Base-by-base conservation (phyloP, 2,797 vertebrate genomes). In the Leuciscus waleckii region DNA sequence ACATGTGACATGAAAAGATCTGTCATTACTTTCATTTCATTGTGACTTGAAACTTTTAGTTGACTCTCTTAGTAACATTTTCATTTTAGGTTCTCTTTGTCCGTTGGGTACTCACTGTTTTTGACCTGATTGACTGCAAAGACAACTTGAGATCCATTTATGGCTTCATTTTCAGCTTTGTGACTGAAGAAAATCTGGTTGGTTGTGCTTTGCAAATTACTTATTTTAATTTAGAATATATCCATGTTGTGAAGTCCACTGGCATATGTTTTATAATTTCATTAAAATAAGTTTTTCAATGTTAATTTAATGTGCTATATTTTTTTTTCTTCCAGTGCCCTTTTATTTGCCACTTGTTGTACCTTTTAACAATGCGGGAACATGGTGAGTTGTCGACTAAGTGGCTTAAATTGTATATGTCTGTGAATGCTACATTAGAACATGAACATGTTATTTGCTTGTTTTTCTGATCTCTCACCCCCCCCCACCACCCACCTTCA, bases 41-140 rank as follows among this genome's bases (percentile, higher is more conserved):
- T 37, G 11, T 13, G 23, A 14, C n/a, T 26, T 16, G 6, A 7
- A 39, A 41, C 2, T 10, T 13, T 35, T 5, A 17, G 21, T 26
- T 56, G 3, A 29, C 21, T 58, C 32, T 82, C 39, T 51, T 26
- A 49, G 21, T 80, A 46, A 91, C 89, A 16, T 77, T 83, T 68
- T 54, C 32, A 74, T 84, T 88, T 29, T 90, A 99, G 98, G 65
- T 97, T 89, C 91, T 99, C 79, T 99, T 99, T 90, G 89, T 98
- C 75, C 97, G 95, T 88, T 99, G 98, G 98, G 90, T 98, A 32
- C 93, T 99, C 89, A 96, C 97, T 4, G 46, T 99, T 86, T 99
- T 98, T 95, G 98, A 99, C 94, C 95, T 97, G 92, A 96, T 99
- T 83, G 95, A 98, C 83, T 91, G 86, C 56, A 99, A 98, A 91